Base-by-base conservation (phyloP, 2,888 invertebrate genomes). In the Acleris literana region DNA sequence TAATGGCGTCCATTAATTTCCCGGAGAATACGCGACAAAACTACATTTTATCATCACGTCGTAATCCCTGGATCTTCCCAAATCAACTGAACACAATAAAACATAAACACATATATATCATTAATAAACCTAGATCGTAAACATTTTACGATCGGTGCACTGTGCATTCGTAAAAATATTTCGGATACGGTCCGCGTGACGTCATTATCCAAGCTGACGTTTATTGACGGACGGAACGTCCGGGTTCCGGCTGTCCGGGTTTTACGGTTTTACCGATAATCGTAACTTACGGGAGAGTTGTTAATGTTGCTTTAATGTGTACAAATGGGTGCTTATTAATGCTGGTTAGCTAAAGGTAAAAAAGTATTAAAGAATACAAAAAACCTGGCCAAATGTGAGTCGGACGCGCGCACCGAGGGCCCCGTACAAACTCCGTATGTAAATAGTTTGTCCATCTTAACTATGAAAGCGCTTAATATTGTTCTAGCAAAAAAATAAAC, bases 131-230 rank as follows among this genome's bases (percentile, higher is more conserved):
- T 79, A 74, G 76, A 71, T 84, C 84, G 85, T 92, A 91, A 91
- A 92, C 83, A 77, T 83, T 90, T 92, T 91, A 92, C 88, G 88
- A 89, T 61, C 77, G 71, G 70, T 77, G 82, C 85, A 78, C 77
- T 74, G 82, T 80, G 88, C 87, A 88, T 88, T 84, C 90, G 87
- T 88, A 91, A 89, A 87, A 90, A 87, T 86, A 83, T 85, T 87
- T 83, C 84, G 83, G 85, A 80, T 80, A 80, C 81, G 74, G 70
- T 49, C 49, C 58, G 63, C 70, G 84, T 84, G 85, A 85, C 82
- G 84, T 86, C 83, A 85, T 84, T 85, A 82, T 80, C 67, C 70
- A 64, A 69, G 73, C 70, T 76, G 76, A 76, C 80, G 80, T 84
- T 84, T 84, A 84, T 80, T 78, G 77, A 74, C 64, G 68, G 64